phyloP scores from a whole-genome alignment of 2,797 vertebrate species.

The Anomalospiza imberbis region DNA sequence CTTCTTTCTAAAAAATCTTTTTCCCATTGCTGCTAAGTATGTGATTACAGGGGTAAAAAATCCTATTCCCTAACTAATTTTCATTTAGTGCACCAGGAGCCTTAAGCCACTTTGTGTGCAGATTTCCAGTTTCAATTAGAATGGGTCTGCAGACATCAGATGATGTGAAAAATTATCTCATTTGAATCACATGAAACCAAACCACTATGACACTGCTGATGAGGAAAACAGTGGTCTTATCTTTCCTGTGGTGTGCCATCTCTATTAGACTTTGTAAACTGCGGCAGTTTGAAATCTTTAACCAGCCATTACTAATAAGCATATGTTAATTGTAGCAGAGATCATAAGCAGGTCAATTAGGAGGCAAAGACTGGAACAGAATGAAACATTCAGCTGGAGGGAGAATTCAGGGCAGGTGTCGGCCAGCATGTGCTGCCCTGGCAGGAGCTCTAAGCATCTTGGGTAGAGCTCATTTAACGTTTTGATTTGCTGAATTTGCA shows the following conservation, averaged over 20 bases:
- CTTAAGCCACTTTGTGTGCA: slow-evolving; percentile 24
- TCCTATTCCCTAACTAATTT: slow-evolving; percentile 28
- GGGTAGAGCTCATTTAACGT: slow-evolving; percentile 82
- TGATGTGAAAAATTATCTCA: slow-evolving; percentile 66
- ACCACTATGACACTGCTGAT: slow-evolving; percentile 60
- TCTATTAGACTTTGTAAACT: slow-evolving; percentile 84
- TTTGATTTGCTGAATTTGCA: slow-evolving; percentile 85
- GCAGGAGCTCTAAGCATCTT: slow-evolving; percentile 77
- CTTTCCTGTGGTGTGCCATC: slow-evolving; percentile 77
- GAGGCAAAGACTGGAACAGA: slow-evolving; percentile 86
- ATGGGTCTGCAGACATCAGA: slow-evolving; percentile 55
- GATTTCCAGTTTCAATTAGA: slow-evolving; percentile 65
- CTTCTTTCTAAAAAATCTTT: neutral
- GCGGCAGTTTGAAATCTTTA: slow-evolving; percentile 84
- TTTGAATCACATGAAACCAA: slow-evolving; percentile 64
- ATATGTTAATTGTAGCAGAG: slow-evolving; percentile 97
- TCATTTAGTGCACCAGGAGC: slow-evolving; percentile 30
- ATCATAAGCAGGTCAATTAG: slow-evolving; percentile 96
- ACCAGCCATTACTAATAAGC: slow-evolving; percentile 96
- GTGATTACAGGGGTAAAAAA: slow-evolving; percentile 27
- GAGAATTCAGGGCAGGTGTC: slow-evolving; percentile 82
- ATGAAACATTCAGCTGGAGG: slow-evolving; percentile 89
- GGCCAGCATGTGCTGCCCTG: slow-evolving; percentile 77
- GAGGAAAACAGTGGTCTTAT: slow-evolving; percentile 63
- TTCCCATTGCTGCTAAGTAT: neutral